These are phyloP conservation scores for Polypedilum pembai DNA, from an alignment of 1,140 invertebrate genomes.

Conservation along the genomic window DNA sequence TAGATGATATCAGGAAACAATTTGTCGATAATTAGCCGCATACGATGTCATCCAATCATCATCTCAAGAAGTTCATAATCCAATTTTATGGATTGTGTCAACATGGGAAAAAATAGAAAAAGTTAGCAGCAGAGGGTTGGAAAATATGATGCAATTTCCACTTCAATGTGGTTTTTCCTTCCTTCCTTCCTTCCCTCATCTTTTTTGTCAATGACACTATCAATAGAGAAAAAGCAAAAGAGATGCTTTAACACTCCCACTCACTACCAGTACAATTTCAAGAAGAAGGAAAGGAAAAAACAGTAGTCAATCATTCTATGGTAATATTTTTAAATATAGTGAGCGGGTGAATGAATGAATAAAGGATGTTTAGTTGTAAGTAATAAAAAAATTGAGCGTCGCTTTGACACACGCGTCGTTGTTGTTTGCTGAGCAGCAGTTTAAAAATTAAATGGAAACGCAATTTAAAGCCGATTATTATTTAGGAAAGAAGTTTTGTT, in stretches of 20 bases:
- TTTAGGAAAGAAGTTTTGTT: neutral
- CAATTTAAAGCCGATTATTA: neutral
- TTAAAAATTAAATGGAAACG: constrained; percentile 14
- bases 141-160: constrained; percentile 11
- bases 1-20: neutral
- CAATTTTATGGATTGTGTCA: constrained; percentile 19
- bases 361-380: neutral
- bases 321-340: neutral
- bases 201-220: constrained; percentile 18
- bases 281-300: no score
- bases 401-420: neutral
- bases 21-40: neutral
- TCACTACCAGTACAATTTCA: neutral
- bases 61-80: constrained; percentile 13
- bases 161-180: neutral
- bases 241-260: neutral
- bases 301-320: neutral
- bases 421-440: constrained; percentile 10
- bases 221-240: neutral
- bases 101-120: neutral
- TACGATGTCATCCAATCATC: neutral
- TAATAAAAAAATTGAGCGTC: neutral
- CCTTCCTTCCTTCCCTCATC: neutral
- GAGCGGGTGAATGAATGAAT: neutral
- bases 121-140: neutral